Base-by-base conservation (phyloP, 2,113 vertebrate species). In the Aptenodytes forsteri region DNA sequence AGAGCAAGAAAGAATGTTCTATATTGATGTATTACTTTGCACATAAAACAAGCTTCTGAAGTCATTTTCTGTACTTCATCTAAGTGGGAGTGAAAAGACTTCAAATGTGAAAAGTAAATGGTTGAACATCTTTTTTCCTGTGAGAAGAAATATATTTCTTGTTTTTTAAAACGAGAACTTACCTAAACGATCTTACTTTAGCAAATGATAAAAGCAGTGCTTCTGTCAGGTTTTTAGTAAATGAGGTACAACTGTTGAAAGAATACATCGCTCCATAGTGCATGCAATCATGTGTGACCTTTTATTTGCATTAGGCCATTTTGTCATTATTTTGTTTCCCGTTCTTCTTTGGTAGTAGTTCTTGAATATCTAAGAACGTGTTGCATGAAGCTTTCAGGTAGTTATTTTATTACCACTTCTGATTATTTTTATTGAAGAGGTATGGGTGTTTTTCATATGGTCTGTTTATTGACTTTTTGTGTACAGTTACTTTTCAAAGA, bases 191-290 rank as follows among this genome's bases (percentile, higher is more conserved):
- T 92, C 92, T 95, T 75, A 49, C 56, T 89, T 97, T 90, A 97
- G 94, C 93, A 90, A 94, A 95, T 64, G 32, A 83, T 77, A 95
- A 97, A 97, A 98, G 94, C 75, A 75, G 97, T 98, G 98, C 98
- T 98, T 98, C 98, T 98, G 96, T 98, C 98, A 91, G 97, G 97
- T 96, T 87, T 97, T 97, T 98, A 98, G 98, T 98, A 97, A 97
- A 97, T 95, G 98, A 97, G 93, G 94, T 95, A 97, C 93, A 97
- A 73, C 80, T 94, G 59, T 76, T 97, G 95, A 97, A 97, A 94
- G 89, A 96, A 94, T 75, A 93, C 96, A 88, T 98, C 10, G 67
- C 93, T 83, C 93, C 96, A 96, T 80, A 77, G 70, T 95, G 96
- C 98, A 98, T 92, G 97, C 78, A 87, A 26, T 82, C 96, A 95